Evolutionary conservation across 2,113 vertebrate species (phyloP), one percentile per base, ranked within the genome.

Genomic region (Ophiodon elongatus): DNA sequence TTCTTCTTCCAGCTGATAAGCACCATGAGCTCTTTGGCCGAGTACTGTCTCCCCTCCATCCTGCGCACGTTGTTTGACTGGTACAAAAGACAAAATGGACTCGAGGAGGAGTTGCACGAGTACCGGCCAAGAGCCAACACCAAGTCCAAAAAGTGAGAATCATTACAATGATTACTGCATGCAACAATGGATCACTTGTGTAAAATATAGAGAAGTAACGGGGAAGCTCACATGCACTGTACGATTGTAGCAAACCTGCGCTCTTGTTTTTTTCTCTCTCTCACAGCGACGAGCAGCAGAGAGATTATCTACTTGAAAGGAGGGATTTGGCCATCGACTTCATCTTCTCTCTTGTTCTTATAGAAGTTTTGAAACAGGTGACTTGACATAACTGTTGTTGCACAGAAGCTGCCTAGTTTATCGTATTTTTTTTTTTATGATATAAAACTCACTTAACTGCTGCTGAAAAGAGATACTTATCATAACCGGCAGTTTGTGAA

Each of bases 291-390:
- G 98, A 99, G 89, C 98, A 98, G 77, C 98, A 98, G 80, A 96
- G 95, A 85, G 98, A 99, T 94, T 99, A 97, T 94, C 95, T 99
- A 93, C 96, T 99, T 96, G 98, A 99, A 95, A 96, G 97, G 93
- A 96, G 98, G 89, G 98, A 99, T 94, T 95, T 99, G 84, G 98
- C 98, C 82, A 98, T 99, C 83, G 98, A 99, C 95, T 99, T 99
- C 93, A 99, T 99, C 93, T 99, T 99, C 95, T 99, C 98, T 84
- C 96, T 99, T 93, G 97, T 99, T 33, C 96, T 99, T 87, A 98
- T 99, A 95, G 98, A 99, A 94, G 97, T 99, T 94, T 97, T 99
- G 90, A 99, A 99, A 95, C 98, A 99, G 97, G 98, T 98, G 95
- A 84, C 39, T 74, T 27, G 92, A 62, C 52, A 39, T 15, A 73